Conservation (phyloP, 1,140 invertebrate genomes). For the Branchinecta lynchi region DNA sequence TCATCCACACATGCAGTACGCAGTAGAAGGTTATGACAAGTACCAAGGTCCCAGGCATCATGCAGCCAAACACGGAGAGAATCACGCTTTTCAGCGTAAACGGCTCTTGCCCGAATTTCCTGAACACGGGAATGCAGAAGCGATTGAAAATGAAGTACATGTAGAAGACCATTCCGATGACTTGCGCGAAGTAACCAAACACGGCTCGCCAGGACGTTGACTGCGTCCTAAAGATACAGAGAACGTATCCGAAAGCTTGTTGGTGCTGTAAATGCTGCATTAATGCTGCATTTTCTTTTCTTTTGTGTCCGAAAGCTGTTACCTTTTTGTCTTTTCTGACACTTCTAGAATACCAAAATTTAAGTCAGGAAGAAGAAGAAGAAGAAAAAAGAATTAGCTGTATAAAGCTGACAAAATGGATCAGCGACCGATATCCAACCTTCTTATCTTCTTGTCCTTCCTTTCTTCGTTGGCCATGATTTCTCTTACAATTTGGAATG, state of each 20-base stretch:
- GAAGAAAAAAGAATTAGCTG: too few species aligned
- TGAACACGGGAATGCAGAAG: slow-evolving; percentile 51
- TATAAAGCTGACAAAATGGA: too few species aligned
- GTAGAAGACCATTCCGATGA: slow-evolving; percentile 56
- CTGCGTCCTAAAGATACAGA: slow-evolving; percentile 39
- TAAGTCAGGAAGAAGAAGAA: too few species aligned
- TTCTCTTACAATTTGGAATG: too few species aligned
- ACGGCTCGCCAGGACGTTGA: slow-evolving; percentile 57
- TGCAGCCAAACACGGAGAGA: slow-evolving; percentile 49
- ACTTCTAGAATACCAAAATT: too few species aligned
- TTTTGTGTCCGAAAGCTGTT: too few species aligned
- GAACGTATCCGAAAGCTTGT: slow-evolving; percentile 17
- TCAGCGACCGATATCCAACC: too few species aligned
- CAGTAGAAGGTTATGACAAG: slow-evolving; percentile 66
- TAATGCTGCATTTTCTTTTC: too few species aligned
- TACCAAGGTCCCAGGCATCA: slow-evolving; percentile 54
- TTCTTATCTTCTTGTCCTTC: too few species aligned
- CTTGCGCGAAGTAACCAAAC: slow-evolving; percentile 49
- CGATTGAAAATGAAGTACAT: slow-evolving; percentile 59
- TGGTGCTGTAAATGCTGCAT: too few species aligned
- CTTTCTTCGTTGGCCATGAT: too few species aligned
- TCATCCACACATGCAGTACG: slow-evolving; percentile 72
- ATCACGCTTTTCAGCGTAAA: slow-evolving; percentile 43
- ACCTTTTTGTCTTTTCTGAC: too few species aligned
- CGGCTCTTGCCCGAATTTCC: slow-evolving; percentile 47